Conservation (phyloP, 2,888 invertebrate species). For the Arenicola marina region DNA sequence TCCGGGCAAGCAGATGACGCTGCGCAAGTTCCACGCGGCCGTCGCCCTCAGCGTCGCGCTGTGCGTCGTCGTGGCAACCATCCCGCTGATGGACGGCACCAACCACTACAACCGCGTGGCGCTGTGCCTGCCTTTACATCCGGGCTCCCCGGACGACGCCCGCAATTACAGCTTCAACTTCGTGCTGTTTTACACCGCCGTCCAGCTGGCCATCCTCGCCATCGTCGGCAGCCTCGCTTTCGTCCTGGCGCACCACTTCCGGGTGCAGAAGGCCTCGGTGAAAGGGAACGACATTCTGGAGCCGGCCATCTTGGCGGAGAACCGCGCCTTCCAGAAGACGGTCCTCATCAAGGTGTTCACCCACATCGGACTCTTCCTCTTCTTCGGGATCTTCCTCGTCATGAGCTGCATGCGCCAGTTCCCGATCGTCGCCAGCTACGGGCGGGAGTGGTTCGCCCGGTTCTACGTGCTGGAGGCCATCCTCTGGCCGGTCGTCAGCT, state of each 20-base stretch:
- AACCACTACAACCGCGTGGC: slow-evolving; percentile 16
- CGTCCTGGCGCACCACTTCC: slow-evolving; percentile 3
- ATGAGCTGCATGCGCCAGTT: slow-evolving; percentile 12
- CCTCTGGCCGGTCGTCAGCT: slow-evolving; percentile 11
- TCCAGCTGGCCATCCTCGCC: background rate
- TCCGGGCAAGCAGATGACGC: slow-evolving; percentile 5
- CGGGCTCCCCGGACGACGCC: slow-evolving; percentile 6
- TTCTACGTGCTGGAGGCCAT: slow-evolving; percentile 11
- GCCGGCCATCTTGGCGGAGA: background rate
- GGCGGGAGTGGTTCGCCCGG: slow-evolving; percentile 17
- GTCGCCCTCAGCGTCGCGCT: background rate
- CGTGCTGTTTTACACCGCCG: slow-evolving; percentile 10
- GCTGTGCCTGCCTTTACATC: slow-evolving; percentile 17
- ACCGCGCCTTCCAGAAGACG: slow-evolving; percentile 7
- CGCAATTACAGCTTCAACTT: slow-evolving; percentile 3
- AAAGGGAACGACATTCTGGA: background rate
- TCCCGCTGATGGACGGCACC: slow-evolving; percentile 9
- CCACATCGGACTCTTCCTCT: background rate
- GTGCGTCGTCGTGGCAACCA: background rate
- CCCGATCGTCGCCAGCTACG: background rate
- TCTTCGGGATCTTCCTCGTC: slow-evolving; percentile 9
- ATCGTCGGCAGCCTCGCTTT: slow-evolving; percentile 7
- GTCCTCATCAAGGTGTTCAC: slow-evolving; percentile 3
- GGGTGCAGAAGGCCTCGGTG: background rate
- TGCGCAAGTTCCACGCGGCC: background rate